These are phyloP conservation scores for Chondrilla cf. caribensis DNA, from an alignment of 37 sponge, comb jelly and placozoan species.

Conservation along the genomic window DNA sequence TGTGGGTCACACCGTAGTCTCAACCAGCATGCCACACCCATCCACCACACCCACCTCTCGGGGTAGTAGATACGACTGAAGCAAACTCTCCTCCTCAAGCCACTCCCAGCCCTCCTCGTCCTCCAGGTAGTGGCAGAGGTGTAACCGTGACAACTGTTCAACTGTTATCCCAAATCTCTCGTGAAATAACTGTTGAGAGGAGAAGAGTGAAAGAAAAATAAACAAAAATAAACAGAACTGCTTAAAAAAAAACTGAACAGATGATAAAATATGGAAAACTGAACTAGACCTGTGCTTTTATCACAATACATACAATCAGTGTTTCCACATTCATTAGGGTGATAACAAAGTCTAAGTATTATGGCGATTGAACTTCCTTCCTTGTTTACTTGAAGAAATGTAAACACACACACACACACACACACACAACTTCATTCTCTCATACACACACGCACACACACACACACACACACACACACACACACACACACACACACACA, in stretches of 20 bases:
- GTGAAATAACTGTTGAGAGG: constrained; percentile 59
- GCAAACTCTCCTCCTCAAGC: constrained; percentile 70
- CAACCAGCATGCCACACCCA: too few relatives aligned
- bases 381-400: too few relatives aligned
- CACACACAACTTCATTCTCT: not conserved
- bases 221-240: not conserved
- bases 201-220: not conserved
- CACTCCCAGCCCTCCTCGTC: constrained; percentile 84
- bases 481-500: constrained; percentile 4
- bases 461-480: constrained; percentile 8
- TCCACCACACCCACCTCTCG: constrained; percentile 53
- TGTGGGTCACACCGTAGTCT: not conserved
- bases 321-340: not conserved
- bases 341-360: not conserved
- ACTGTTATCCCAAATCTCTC: constrained; percentile 52
- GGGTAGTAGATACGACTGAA: constrained; percentile 61
- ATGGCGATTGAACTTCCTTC: too few relatives aligned
- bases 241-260: not conserved
- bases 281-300: not conserved
- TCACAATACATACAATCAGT: not conserved
- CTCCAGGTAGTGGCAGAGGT: constrained; percentile 68
- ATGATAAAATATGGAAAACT: not conserved
- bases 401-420: not conserved
- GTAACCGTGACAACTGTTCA: constrained; percentile 49
- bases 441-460: not conserved